A percentile compares a stretch with the other conserved stretches of the same genome.
phyloP scores from a whole-genome alignment of 1,140 invertebrate genomes.

The Anadara kagoshimensis region DNA sequence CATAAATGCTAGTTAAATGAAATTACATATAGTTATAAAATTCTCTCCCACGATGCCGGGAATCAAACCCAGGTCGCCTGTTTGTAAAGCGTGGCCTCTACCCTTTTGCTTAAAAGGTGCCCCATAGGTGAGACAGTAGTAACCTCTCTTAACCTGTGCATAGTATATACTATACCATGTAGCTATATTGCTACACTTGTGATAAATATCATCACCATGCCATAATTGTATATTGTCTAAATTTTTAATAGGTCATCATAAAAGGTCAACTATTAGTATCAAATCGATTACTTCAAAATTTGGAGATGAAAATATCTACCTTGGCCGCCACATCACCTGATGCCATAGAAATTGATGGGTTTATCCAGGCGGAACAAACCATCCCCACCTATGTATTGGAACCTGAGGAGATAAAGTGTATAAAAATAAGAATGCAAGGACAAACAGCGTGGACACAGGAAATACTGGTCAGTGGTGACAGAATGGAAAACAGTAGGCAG shows the following conservation, averaged over 20 bases:
- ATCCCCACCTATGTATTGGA: slow-evolving; percentile 76
- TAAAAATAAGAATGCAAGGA: slow-evolving; percentile 77
- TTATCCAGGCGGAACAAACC: slow-evolving; percentile 27
- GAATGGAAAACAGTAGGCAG: slow-evolving; percentile 55
- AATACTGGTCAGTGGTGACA: slow-evolving; percentile 78
- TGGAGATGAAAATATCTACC: slow-evolving; percentile 73
- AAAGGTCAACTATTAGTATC: slow-evolving; percentile 73
- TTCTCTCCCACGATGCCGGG: too few species aligned
- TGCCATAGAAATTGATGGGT: slow-evolving; percentile 13
- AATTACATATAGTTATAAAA: too few species aligned
- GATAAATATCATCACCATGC: too few species aligned
- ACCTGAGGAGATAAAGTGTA: slow-evolving; percentile 71
- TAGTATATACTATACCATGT: too few species aligned
- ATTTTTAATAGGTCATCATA: slow-evolving; percentile 62
- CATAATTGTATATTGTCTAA: too few species aligned
- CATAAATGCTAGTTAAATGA: too few species aligned
- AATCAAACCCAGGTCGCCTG: too few species aligned
- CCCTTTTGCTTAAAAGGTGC: too few species aligned
- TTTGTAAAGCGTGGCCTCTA: too few species aligned
- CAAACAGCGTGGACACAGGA: slow-evolving; percentile 84
- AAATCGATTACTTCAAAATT: slow-evolving; percentile 76
- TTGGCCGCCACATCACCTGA: neutral
- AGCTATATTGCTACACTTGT: too few species aligned
- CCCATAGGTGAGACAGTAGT: too few species aligned
- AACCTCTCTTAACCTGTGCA: too few species aligned